phyloP scores from a whole-genome alignment of 2,888 invertebrate genomes.

The Biston betularia region DNA sequence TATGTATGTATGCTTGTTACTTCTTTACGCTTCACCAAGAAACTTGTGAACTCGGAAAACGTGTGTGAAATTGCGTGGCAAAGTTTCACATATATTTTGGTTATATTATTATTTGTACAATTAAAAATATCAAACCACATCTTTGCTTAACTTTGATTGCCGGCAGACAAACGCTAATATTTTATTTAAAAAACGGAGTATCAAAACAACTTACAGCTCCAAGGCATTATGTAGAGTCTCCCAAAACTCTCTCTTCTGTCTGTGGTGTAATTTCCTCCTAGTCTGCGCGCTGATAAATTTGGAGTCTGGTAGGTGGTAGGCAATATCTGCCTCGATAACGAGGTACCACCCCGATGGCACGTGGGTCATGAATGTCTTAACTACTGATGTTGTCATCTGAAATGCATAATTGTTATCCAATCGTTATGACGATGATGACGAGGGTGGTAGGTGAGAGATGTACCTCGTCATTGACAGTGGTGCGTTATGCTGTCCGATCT shows the following conservation, averaged over 20 bases:
- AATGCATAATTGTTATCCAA: slow-evolving; percentile 25
- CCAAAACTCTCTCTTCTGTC: slow-evolving; percentile 85
- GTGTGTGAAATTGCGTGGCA: too few species aligned
- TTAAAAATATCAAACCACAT: too few species aligned
- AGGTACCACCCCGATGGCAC: slow-evolving; percentile 86
- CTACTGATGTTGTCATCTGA: slow-evolving; percentile 84
- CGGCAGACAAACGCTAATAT: not conserved
- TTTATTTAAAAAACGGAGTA: not conserved
- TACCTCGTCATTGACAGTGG: too few species aligned
- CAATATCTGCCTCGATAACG: slow-evolving; percentile 85
- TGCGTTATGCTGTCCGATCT: too few species aligned
- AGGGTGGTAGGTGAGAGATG: too few species aligned
- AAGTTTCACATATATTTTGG: too few species aligned
- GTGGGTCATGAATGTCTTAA: slow-evolving; percentile 85
- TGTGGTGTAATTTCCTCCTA: slow-evolving; percentile 69
- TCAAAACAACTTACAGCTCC: slow-evolving; percentile 65
- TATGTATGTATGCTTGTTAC: too few species aligned
- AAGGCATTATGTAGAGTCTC: slow-evolving; percentile 71
- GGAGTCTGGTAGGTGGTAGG: slow-evolving; percentile 82
- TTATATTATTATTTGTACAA: too few species aligned
- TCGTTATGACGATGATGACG: too few species aligned
- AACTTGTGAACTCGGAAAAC: too few species aligned
- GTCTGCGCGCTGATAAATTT: slow-evolving; percentile 63
- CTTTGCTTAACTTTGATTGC: too few species aligned
- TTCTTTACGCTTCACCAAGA: too few species aligned